phyloP scores from a whole-genome alignment of 2,797 vertebrate species.

The Enteromius viviparus region DNA sequence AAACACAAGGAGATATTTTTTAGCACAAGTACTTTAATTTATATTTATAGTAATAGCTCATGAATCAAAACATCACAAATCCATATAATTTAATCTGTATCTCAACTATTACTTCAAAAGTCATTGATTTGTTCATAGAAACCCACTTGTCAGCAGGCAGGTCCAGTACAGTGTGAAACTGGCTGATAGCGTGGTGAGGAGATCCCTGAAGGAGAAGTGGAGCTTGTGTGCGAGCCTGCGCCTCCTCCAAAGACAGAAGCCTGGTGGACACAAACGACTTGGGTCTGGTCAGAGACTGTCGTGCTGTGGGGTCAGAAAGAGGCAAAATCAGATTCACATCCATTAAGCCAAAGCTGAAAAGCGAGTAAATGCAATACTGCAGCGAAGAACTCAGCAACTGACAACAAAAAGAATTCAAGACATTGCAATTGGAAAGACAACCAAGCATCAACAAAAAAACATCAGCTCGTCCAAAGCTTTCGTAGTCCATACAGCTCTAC shows the following conservation, averaged over 20 bases:
- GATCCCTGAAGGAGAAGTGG: conserved; percentile 62
- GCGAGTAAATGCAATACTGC: background rate
- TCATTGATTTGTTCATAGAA: background rate
- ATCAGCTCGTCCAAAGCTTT: conserved; percentile 9
- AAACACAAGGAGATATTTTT: background rate
- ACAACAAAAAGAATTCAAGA: background rate
- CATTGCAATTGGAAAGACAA: background rate
- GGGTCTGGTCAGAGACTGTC: conserved; percentile 78
- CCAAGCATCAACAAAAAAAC: background rate
- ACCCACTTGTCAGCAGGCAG: conserved; percentile 73
- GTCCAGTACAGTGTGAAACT: conserved; percentile 67
- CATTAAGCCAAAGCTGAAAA: background rate
- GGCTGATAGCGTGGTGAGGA: conserved; percentile 54
- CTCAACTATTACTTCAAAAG: background rate
- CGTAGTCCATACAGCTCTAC: background rate
- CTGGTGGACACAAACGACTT: conserved; percentile 81
- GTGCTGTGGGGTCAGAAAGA: conserved; percentile 65
- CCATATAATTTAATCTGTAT: background rate
- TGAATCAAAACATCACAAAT: background rate
- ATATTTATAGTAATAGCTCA: background rate
- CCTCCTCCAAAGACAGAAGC: conserved; percentile 81
- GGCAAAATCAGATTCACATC: background rate
- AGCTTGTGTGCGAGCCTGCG: conserved; percentile 82
- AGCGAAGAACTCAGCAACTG: background rate
- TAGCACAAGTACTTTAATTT: background rate